A percentile compares a stretch with the other conserved stretches of the same genome.
These are phyloP conservation scores for Callipepla californica DNA, from an alignment of 2,113 vertebrate species.

Conservation along the genomic window DNA sequence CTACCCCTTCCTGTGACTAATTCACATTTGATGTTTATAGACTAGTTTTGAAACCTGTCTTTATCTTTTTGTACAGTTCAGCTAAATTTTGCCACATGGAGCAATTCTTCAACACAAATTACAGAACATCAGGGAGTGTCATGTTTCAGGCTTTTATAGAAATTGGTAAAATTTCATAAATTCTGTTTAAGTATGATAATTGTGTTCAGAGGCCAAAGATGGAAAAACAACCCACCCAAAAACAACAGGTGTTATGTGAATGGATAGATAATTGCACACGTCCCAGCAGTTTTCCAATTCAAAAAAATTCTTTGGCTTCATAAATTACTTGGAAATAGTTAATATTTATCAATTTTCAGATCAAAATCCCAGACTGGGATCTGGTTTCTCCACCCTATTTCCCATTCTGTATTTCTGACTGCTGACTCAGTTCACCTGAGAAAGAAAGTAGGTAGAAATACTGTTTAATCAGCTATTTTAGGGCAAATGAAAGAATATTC, in stretches of 20 bases:
- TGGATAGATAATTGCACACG: neutral
- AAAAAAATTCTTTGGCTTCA: neutral
- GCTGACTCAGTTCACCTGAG: constrained; percentile 45
- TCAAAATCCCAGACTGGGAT: constrained; percentile 12
- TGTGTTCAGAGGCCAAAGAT: constrained; percentile 28
- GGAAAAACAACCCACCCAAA: neutral
- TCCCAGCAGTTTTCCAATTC: neutral
- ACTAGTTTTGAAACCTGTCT: neutral
- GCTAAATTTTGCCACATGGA: neutral
- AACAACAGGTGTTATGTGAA: neutral
- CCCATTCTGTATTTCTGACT: neutral
- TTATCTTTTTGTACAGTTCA: neutral
- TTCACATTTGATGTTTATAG: neutral
- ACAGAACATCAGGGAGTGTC: neutral
- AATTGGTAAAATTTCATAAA: neutral
- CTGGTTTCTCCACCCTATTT: constrained; percentile 22
- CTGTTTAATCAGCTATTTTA: constrained; percentile 54
- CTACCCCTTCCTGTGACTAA: neutral
- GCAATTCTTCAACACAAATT: neutral
- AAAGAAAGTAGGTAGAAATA: constrained; percentile 33
- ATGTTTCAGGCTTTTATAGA: neutral
- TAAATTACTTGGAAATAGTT: constrained; percentile 54
- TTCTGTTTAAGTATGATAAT: constrained; percentile 8
- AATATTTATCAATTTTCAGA: constrained; percentile 52
- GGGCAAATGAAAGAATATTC: neutral